These are phyloP conservation scores for Oncorhynchus kisutch DNA, from an alignment of 2,113 vertebrate species.

Conservation along the genomic window DNA sequence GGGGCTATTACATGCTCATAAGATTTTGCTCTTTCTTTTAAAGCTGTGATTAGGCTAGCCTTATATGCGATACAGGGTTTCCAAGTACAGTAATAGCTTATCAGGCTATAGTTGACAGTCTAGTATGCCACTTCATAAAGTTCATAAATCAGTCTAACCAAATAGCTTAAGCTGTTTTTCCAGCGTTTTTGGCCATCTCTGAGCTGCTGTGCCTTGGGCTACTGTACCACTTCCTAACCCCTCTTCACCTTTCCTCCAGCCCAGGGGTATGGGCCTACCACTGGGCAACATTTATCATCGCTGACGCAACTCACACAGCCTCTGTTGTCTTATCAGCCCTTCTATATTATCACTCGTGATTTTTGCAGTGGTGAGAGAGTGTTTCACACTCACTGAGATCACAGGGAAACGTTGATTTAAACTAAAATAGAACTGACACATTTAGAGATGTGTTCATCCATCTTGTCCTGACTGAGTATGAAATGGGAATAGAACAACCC, in stretches of 20 bases:
- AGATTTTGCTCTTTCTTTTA: background rate
- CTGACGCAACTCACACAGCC: conserved; percentile 10
- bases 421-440: conserved; percentile 51
- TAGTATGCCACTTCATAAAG: no score
- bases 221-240: background rate
- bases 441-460: conserved; percentile 32
- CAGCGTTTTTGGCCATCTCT: background rate
- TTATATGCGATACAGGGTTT: no score
- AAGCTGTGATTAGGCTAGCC: background rate
- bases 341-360: conserved; percentile 38
- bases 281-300: conserved; percentile 10
- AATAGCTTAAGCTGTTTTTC: background rate
- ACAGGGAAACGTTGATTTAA: conserved; percentile 11
- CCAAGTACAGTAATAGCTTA: no score
- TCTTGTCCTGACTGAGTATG: conserved; percentile 11
- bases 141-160: no score
- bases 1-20: background rate
- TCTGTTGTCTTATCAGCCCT: background rate
- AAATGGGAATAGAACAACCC: conserved; percentile 23
- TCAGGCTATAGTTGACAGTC: no score
- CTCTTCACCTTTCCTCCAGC: background rate
- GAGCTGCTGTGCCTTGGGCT: background rate
- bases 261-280: background rate
- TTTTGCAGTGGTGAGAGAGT: background rate
- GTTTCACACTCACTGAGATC: background rate